These are phyloP conservation scores for Priocnemis perturbator DNA, from an alignment of 2,888 invertebrate species.

Conservation along the genomic window DNA sequence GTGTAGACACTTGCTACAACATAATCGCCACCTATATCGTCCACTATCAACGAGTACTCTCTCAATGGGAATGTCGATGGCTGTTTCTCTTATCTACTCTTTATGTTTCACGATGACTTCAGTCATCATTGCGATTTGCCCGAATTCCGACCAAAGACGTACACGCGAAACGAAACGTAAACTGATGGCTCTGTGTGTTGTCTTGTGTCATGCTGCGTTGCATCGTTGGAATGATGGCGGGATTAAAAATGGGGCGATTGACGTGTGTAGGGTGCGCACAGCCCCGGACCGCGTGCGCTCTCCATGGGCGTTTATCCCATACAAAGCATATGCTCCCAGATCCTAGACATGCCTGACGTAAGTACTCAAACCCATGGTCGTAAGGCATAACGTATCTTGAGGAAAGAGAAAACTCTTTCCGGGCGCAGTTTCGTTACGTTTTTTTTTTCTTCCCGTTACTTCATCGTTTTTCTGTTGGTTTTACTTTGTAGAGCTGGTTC, in stretches of 20 bases:
- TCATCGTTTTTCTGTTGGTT: conserved; percentile 34
- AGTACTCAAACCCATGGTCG: conserved; percentile 76
- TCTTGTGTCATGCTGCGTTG: conserved; percentile 79
- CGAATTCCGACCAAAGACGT: too few species aligned
- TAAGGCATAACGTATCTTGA: conserved; percentile 2
- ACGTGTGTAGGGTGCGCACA: conserved; percentile 87
- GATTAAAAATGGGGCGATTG: conserved; percentile 10
- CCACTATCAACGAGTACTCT: too few species aligned
- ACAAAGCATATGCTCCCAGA: conserved; percentile 91
- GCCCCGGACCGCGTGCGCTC: conserved; percentile 92
- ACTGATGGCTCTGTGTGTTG: conserved; percentile 71
- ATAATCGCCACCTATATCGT: too few species aligned
- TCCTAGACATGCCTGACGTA: conserved; percentile 92
- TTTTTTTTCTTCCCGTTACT: conserved; percentile 43
- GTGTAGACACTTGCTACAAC: too few species aligned
- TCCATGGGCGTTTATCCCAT: conserved; percentile 94
- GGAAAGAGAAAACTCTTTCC: neutral
- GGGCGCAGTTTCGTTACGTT: conserved; percentile 3
- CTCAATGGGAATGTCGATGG: too few species aligned
- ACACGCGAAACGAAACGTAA: neutral
- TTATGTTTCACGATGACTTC: too few species aligned
- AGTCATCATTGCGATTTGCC: too few species aligned
- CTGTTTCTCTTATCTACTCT: too few species aligned
- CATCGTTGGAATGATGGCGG: conserved; percentile 72
- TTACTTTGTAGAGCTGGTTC: too few species aligned